A percentile compares a stretch with the other conserved stretches of the same genome.
phyloP scores from a whole-genome alignment of 2,113 vertebrate genomes.

The Macroglossus sobrinus region DNA sequence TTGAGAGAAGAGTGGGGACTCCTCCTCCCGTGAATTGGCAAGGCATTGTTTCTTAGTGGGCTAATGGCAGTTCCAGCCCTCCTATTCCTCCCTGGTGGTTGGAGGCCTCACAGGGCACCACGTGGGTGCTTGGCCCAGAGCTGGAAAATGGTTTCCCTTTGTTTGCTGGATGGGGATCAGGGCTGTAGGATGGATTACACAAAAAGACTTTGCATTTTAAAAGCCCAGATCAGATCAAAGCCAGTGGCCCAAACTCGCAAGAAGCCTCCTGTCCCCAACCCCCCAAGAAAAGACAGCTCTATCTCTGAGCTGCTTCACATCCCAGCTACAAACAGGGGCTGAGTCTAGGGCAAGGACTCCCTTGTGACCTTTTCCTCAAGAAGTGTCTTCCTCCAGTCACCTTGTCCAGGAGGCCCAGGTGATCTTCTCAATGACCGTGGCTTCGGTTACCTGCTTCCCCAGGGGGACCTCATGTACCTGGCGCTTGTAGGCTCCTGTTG shows the following conservation, averaged over 20 bases:
- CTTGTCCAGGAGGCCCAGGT: constrained; percentile 99
- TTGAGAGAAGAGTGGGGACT: not conserved
- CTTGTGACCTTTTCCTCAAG: not conserved
- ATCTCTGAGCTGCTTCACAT: not conserved
- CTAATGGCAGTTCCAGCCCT: not conserved
- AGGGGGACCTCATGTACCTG: constrained; percentile 95
- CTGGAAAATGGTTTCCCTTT: not conserved
- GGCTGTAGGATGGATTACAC: not conserved
- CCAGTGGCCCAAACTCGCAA: not conserved
- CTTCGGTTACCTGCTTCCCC: constrained; percentile 91
- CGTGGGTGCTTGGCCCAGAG: not conserved
- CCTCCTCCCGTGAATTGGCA: not conserved
- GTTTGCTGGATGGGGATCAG: not conserved
- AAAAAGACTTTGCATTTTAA: not conserved
- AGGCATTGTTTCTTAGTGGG: not conserved
- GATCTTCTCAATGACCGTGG: constrained; percentile 88
- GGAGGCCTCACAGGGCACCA: not conserved
- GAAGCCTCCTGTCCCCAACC: not conserved
- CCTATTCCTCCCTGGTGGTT: not conserved
- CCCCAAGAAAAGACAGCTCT: not conserved
- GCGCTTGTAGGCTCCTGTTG: constrained; percentile 92
- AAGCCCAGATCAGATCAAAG: not conserved
- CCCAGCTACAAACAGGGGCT: not conserved
- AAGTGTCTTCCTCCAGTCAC: constrained; percentile 76
- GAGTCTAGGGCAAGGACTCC: not conserved